These are phyloP conservation scores for Hetaerina americana DNA, from an alignment of 1,140 invertebrate species.

Conservation along the genomic window DNA sequence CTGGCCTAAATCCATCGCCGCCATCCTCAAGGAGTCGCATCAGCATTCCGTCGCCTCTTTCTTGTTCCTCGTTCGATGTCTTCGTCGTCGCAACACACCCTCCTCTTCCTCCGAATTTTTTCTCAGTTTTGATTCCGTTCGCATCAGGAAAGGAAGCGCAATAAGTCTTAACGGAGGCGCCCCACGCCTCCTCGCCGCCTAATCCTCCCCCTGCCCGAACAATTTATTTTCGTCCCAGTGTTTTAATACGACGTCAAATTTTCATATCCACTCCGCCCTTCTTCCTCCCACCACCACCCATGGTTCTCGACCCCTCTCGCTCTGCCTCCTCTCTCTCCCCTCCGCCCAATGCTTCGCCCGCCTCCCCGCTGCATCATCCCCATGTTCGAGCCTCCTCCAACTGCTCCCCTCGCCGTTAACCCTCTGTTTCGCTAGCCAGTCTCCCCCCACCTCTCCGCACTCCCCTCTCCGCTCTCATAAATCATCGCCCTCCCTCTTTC, in stretches of 20 bases:
- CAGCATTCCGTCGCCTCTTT: too few species aligned
- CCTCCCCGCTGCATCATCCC: neutral
- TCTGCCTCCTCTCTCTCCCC: neutral
- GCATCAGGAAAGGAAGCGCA: neutral
- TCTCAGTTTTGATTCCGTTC: too few species aligned
- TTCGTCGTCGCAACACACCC: too few species aligned
- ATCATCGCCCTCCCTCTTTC: neutral
- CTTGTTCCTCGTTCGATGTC: too few species aligned
- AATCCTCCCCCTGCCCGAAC: neutral
- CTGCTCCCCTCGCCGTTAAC: neutral
- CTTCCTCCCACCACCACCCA: too few species aligned
- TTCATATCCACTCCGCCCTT: neutral
- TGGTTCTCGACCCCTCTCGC: too few species aligned
- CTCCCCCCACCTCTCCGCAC: neutral
- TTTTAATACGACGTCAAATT: neutral
- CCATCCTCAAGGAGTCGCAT: too few species aligned
- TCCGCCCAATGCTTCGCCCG: neutral
- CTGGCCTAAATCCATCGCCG: too few species aligned
- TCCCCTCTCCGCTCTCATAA: neutral
- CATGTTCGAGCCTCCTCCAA: neutral
- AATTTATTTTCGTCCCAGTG: neutral
- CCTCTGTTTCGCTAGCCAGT: neutral
- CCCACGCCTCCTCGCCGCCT: neutral
- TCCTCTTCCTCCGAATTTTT: too few species aligned
- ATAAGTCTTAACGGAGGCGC: neutral